phyloP scores from a whole-genome alignment of 2,113 vertebrate species.

The Gymnarchus niloticus region DNA sequence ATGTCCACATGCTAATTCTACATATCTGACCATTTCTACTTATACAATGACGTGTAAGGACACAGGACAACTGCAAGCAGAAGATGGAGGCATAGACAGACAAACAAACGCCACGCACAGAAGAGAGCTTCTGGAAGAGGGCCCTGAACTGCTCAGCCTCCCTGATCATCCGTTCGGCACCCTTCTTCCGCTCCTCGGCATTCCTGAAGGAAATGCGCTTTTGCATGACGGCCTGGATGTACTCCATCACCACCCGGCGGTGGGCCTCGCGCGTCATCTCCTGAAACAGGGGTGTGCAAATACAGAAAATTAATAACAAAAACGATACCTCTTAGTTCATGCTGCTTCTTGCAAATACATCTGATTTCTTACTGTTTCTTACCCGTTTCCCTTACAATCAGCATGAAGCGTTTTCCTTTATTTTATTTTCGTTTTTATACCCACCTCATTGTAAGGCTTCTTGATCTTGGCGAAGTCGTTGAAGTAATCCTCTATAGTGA shows the following conservation, averaged over 20 bases:
- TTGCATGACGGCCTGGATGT: conserved; percentile 88
- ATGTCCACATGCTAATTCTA: too few relatives aligned
- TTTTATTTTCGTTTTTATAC: background rate
- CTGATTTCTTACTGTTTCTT: background rate
- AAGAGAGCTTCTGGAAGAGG: conserved; percentile 81
- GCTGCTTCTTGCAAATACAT: background rate
- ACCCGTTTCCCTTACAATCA: background rate
- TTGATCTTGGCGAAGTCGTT: conserved; percentile 96
- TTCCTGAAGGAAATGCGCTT: conserved; percentile 88
- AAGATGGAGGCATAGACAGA: background rate
- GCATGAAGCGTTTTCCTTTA: background rate
- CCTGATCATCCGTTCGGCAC: conserved; percentile 87
- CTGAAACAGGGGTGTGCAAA: conserved; percentile 50
- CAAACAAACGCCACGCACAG: conserved; percentile 49
- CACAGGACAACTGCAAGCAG: background rate
- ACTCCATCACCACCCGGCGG: conserved; percentile 86
- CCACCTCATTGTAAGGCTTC: conserved; percentile 88
- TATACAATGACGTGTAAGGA: background rate
- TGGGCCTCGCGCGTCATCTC: conserved; percentile 85
- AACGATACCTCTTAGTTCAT: background rate
- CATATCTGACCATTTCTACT: too few relatives aligned
- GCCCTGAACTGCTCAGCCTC: conserved; percentile 89
- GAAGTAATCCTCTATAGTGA: conserved; percentile 96
- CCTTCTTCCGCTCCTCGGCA: conserved; percentile 87
- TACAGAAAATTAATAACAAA: too few relatives aligned